These are phyloP conservation scores for Allygus modestus DNA, from an alignment of 2,888 invertebrate species.

Conservation along the genomic window DNA sequence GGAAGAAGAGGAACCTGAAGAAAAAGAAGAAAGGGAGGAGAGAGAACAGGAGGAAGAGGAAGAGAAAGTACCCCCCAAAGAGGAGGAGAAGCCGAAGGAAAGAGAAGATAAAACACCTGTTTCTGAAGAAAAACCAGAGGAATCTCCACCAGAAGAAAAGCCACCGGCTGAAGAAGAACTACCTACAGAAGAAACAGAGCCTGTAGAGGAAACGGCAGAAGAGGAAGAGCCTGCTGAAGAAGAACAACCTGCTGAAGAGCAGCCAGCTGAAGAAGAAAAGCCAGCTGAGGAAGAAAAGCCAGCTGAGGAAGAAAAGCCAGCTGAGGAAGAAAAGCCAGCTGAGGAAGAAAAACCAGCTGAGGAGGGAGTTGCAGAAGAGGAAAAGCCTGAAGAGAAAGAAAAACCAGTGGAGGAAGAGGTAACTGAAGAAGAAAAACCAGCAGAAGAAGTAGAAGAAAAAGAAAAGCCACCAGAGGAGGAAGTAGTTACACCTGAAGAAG, in stretches of 20 bases:
- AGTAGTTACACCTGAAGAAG: neutral
- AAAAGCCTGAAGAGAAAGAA: neutral
- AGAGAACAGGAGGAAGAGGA: neutral
- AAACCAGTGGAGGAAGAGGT: neutral
- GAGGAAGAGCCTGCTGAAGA: neutral
- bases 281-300: neutral
- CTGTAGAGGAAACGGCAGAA: neutral
- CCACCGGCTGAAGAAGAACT: neutral
- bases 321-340: neutral
- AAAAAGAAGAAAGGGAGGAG: slow-evolving; percentile 59
- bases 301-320: slow-evolving; percentile 20
- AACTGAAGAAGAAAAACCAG: neutral
- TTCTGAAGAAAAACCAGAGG: neutral
- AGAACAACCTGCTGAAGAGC: slow-evolving; percentile 6
- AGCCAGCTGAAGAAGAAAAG: slow-evolving; percentile 37
- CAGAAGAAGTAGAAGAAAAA: neutral
- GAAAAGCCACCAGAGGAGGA: slow-evolving; percentile 28
- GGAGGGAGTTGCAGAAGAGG: neutral
- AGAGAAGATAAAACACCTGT: neutral
- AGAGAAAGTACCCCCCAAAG: neutral
- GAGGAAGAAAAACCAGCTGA: slow-evolving; percentile 22
- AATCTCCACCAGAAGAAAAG: neutral
- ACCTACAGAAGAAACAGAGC: neutral
- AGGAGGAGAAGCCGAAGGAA: neutral
- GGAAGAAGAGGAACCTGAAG: slow-evolving; percentile 19